Evolutionary conservation across 1,140 invertebrate species (phyloP).

Genomic region (Philopotamus ludificatus): DNA sequence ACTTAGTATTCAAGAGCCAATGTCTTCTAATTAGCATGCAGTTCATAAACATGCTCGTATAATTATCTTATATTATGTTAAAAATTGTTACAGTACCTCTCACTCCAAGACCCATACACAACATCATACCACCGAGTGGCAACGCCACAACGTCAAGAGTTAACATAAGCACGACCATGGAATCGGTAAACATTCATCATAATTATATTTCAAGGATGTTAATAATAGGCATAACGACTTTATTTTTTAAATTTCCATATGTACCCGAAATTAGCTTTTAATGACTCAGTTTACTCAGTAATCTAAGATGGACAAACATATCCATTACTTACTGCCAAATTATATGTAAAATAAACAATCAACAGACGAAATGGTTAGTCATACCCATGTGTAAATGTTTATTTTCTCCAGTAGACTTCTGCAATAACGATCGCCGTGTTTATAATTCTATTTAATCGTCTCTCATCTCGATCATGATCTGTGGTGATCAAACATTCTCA

Average conservation of each 20-base stretch:
- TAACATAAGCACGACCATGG: conserved; percentile 34
- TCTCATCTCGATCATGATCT: not conserved
- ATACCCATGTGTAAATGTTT: too few species aligned
- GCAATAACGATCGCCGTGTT: too few species aligned
- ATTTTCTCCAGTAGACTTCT: too few species aligned
- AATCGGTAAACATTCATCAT: conserved; percentile 26
- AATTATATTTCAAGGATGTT: not conserved
- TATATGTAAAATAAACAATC: not conserved
- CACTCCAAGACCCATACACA: conserved; percentile 59
- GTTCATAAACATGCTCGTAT: too few species aligned
- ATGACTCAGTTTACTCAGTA: not conserved
- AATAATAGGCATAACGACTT: not conserved
- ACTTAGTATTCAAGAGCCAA: too few species aligned
- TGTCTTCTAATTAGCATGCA: too few species aligned
- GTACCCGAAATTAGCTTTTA: not conserved
- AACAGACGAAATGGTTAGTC: too few species aligned
- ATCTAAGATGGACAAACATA: not conserved
- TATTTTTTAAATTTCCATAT: too few species aligned
- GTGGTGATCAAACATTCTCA: not conserved
- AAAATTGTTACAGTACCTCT: conserved; percentile 56
- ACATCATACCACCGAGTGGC: conserved; percentile 60
- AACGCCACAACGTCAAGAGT: conserved; percentile 48
- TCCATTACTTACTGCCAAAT: not conserved
- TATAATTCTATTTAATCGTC: too few species aligned
- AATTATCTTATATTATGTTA: too few species aligned